Evolutionary conservation across 2,888 invertebrate genomes (phyloP).

Genomic region (Tenthredo livida): DNA sequence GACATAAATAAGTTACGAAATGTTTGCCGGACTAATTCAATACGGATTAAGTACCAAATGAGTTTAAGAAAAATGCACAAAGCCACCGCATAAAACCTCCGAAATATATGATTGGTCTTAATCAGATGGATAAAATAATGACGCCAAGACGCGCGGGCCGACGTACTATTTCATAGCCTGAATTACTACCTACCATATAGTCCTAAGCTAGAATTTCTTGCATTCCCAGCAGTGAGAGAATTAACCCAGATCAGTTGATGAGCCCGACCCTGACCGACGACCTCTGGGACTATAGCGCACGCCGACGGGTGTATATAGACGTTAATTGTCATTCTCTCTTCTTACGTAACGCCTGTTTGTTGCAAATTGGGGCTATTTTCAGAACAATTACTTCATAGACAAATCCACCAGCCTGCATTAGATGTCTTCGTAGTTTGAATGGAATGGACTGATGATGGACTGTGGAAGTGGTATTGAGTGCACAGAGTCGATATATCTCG

Average conservation of each 20-base stretch:
- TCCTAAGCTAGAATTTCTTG: conserved; percentile 23
- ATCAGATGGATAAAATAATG: conserved; percentile 19
- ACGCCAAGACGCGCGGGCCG: not conserved
- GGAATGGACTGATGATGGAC: conserved; percentile 58
- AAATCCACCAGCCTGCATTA: not conserved
- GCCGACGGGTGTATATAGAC: not conserved
- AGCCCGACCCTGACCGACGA: conserved; percentile 47
- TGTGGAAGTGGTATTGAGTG: conserved; percentile 10
- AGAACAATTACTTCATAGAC: conserved; percentile 61
- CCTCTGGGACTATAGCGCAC: conserved; percentile 15
- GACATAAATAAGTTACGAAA: not conserved
- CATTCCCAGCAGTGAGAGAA: conserved; percentile 41
- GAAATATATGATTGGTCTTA: not conserved
- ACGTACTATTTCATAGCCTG: conserved; percentile 7
- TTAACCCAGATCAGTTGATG: conserved; percentile 51
- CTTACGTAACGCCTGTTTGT: conserved; percentile 57
- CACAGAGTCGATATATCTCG: not conserved
- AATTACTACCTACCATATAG: not conserved
- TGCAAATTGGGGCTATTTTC: conserved; percentile 58
- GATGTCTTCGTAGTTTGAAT: conserved; percentile 1
- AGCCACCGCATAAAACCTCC: not conserved
- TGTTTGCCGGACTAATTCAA: not conserved
- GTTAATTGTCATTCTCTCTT: conserved; percentile 45
- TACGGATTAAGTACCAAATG: not conserved
- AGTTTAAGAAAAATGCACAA: not conserved